Conservation (phyloP, 2,888 invertebrate species). For the Lumbricus terrestris region DNA sequence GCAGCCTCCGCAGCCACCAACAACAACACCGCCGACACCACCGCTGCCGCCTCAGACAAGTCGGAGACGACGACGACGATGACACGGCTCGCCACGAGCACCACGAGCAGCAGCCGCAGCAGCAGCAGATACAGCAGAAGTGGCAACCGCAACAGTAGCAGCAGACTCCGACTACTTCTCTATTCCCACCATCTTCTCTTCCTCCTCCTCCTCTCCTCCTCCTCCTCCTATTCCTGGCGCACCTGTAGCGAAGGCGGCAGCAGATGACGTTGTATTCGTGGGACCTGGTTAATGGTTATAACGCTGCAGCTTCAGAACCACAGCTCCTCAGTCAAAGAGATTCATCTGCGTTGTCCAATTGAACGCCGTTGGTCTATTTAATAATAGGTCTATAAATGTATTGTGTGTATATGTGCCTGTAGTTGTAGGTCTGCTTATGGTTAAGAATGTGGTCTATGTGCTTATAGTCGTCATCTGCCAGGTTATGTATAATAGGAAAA, state of each 20-base stretch:
- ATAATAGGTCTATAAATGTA: neutral
- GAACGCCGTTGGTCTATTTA: neutral
- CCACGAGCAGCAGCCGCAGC: neutral
- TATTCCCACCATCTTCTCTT: neutral
- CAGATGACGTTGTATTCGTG: neutral
- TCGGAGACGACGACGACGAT: neutral
- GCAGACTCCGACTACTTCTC: neutral
- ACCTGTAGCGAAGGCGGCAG: neutral
- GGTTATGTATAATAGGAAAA: neutral
- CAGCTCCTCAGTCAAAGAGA: neutral
- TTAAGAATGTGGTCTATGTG: neutral
- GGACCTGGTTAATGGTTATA: neutral
- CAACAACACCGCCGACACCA: neutral
- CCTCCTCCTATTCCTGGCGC: neutral
- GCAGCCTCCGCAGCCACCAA: neutral
- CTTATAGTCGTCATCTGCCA: neutral
- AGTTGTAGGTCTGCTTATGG: neutral
- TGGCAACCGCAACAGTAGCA: neutral
- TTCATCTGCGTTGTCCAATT: neutral
- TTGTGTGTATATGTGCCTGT: neutral
- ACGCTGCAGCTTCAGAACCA: neutral
- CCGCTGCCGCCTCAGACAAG: neutral
- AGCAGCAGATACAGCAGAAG: neutral
- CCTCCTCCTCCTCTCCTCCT: neutral
- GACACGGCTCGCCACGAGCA: neutral